Percentiles rank a stretch among this genome's conserved stretches.
Evolutionary conservation across 2,888 invertebrate genomes (phyloP).

Genomic region (Minunthozetes semirufus): DNA sequence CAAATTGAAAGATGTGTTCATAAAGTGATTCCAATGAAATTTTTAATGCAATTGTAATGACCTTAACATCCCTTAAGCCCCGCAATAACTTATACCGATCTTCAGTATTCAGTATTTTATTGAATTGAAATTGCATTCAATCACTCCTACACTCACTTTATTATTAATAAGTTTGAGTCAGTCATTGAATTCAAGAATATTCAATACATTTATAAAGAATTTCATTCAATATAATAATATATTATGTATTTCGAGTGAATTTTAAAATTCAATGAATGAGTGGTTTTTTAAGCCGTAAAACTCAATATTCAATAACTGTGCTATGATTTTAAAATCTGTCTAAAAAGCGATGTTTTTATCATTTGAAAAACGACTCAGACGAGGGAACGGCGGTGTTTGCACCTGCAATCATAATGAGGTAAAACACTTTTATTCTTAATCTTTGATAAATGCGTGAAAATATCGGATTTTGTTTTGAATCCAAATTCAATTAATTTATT

Average conservation of each 20-base stretch:
- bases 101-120: too few relatives aligned
- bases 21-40: background rate
- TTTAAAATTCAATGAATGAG: too few relatives aligned
- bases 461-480: background rate
- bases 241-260: too few relatives aligned
- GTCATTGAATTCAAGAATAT: too few relatives aligned
- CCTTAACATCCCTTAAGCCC: too few relatives aligned
- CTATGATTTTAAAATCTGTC: background rate
- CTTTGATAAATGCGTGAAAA: background rate
- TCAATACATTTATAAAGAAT: too few relatives aligned
- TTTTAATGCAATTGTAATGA: background rate
- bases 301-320: background rate
- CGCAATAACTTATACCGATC: too few relatives aligned
- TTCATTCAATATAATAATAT: too few relatives aligned
- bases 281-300: background rate
- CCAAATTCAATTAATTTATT: background rate
- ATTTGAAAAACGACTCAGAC: conserved; percentile 15
- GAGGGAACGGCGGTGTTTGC: background rate
- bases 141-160: too few relatives aligned
- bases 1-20: background rate
- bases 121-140: too few relatives aligned
- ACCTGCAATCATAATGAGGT: conserved; percentile 26
- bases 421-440: background rate
- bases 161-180: too few relatives aligned
- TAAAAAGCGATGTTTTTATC: conserved; percentile 23